Conservation (phyloP, 2,797 vertebrate genomes). For the Champsocephalus esox region DNA sequence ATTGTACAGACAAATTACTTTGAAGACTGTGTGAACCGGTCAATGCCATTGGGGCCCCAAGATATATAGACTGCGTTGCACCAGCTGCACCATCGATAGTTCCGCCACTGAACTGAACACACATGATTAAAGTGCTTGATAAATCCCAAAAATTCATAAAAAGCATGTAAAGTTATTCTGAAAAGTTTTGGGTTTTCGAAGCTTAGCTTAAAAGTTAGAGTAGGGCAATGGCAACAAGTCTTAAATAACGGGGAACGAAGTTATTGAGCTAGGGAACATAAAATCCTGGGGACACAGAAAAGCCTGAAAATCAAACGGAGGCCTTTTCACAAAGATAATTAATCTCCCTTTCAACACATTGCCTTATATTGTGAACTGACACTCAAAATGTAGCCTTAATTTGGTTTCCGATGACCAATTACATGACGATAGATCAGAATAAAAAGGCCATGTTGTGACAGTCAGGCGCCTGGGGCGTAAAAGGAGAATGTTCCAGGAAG, state of each 20-base stretch:
- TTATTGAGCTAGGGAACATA: too few species aligned
- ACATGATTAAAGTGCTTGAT: background rate
- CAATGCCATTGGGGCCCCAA: too few species aligned
- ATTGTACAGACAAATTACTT: too few species aligned
- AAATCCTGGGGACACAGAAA: too few species aligned
- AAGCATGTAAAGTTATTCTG: too few species aligned
- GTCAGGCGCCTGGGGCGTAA: constrained; percentile 53
- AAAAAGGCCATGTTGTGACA: constrained; percentile 54
- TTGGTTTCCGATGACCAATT: constrained; percentile 52
- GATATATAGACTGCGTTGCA: too few species aligned
- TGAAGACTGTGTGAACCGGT: too few species aligned
- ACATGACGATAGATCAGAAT: constrained; percentile 41
- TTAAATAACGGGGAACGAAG: background rate
- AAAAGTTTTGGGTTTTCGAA: background rate
- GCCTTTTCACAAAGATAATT: background rate
- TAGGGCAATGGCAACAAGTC: background rate
- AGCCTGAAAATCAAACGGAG: background rate
- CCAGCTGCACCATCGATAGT: too few species aligned
- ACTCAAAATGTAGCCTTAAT: constrained; percentile 4
- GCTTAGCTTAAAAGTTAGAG: background rate
- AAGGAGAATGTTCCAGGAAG: constrained; percentile 58
- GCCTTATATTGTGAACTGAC: constrained; percentile 5
- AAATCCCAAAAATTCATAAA: background rate
- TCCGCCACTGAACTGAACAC: background rate
- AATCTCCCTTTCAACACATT: constrained; percentile 13